Evolutionary conservation across 2,888 invertebrate species (phyloP).

Genomic region (Caenorhabditis auriculariae): DNA sequence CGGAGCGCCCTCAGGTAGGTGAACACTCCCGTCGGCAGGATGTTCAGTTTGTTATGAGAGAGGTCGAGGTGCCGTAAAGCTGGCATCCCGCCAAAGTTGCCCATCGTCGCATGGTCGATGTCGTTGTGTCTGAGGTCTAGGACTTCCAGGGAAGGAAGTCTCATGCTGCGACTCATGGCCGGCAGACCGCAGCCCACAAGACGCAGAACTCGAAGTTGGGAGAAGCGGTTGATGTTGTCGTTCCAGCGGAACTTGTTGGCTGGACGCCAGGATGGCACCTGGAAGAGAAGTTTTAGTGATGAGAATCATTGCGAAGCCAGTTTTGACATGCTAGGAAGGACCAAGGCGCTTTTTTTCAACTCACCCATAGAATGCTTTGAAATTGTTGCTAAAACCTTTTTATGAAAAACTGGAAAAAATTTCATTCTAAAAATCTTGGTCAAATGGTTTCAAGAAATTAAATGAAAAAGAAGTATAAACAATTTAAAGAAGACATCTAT

Average conservation of each 20-base stretch:
- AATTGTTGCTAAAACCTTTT: too few relatives aligned
- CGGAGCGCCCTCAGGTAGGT: slow-evolving; percentile 45
- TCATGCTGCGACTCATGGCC: slow-evolving; percentile 51
- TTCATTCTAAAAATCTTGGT: too few relatives aligned
- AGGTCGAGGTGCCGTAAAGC: slow-evolving; percentile 70
- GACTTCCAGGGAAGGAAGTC: slow-evolving; percentile 50
- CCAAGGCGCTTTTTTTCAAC: too few relatives aligned
- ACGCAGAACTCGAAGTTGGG: slow-evolving; percentile 52
- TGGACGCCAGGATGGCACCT: slow-evolving; percentile 37
- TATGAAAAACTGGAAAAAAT: too few relatives aligned
- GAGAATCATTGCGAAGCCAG: too few relatives aligned
- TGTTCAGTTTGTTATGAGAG: slow-evolving; percentile 68
- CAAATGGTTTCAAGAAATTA: too few relatives aligned
- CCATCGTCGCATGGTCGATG: slow-evolving; percentile 51
- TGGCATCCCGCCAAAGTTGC: slow-evolving; percentile 58
- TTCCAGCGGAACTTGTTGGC: slow-evolving; percentile 41
- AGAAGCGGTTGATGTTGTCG: slow-evolving; percentile 57
- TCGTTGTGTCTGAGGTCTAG: slow-evolving; percentile 49
- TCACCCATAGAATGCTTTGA: too few relatives aligned
- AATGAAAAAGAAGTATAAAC: too few relatives aligned
- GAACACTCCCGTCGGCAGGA: slow-evolving; percentile 66
- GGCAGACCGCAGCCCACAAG: slow-evolving; percentile 55
- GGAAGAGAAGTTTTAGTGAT: too few relatives aligned
- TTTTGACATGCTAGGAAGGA: too few relatives aligned
- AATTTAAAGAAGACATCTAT: too few relatives aligned